Base-by-base conservation (phyloP, 30 jellyfish, hydroid and myxozoan species). In the Cassiopea andromeda region DNA sequence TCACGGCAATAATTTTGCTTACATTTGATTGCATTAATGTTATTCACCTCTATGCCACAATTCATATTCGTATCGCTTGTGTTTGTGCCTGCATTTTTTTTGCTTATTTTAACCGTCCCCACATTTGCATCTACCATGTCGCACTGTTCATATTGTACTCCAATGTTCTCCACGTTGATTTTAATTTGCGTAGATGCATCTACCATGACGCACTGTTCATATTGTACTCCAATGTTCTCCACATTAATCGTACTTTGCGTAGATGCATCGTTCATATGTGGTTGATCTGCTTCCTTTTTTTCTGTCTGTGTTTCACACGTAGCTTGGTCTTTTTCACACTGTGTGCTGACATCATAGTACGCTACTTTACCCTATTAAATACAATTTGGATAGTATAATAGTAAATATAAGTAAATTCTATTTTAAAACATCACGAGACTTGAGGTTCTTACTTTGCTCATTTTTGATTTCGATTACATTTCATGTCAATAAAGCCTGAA, bases 271-370 rank as follows among this genome's bases (percentile, higher is more conserved):
- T 13, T 7, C 68, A 57, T 13, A 67, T 70, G 7, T 43, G 50
- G 1, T 70, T 19, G 50, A 17, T 6, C 79, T 15, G n/a, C 16
- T 19, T 70, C 79, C 7, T 7, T 9, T 5, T 43, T 6, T 1
- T 70, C 79, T 19, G 79, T 70, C 19, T 70, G 79, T 70, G 79
- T 70, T 19, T 70, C 79, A 43, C 54, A 70, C 2, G 79, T 70
- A 27, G 50, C 16, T 48, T 2, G 13, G 9, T 15, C 12, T 49
- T 12, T n/a, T 58, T 50, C 75, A 54, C 57, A 78, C 50, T 78
- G 87, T 48, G 87, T 78, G 48, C 75, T 78, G 75, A n/a, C 72
- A 61, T 78, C 76, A 1, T 7, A 8, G 2, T 12, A 13, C 18
- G 18, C 87, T 78, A 15, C 15, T 1, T 50, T 12, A 2, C n/a